A percentile compares a stretch with the other conserved stretches of the same genome.
These are phyloP conservation scores for honey bee (Apis mellifera) DNA, from an alignment of 1,140 invertebrate species.

Conservation along the genomic window DNA sequence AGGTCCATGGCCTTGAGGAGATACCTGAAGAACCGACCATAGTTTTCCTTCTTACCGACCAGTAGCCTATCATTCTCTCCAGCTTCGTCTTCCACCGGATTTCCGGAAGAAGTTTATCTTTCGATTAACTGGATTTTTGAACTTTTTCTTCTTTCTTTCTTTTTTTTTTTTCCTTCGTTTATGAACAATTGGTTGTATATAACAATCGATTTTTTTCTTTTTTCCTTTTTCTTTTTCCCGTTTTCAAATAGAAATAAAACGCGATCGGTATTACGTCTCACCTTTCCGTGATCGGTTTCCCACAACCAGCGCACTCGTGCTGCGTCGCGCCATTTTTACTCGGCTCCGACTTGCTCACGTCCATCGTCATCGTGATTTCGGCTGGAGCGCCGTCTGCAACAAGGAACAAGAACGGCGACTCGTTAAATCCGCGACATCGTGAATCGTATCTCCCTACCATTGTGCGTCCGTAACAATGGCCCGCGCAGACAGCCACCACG, in stretches of 20 bases:
- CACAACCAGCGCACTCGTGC: conserved; percentile 92
- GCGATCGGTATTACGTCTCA: conserved; percentile 60
- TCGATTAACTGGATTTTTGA: neutral
- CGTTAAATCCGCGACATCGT: conserved; percentile 26
- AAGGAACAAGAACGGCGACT: conserved; percentile 38
- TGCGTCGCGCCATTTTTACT: conserved; percentile 83
- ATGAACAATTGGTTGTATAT: neutral
- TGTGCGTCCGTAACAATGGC: conserved; percentile 13
- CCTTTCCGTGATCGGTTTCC: conserved; percentile 92
- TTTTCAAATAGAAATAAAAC: neutral
- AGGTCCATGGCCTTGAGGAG: conserved; percentile 94
- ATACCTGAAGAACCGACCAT: conserved; percentile 80
- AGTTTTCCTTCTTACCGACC: conserved; percentile 65
- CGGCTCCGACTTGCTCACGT: conserved; percentile 86
- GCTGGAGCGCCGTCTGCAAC: conserved; percentile 78
- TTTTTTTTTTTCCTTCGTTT: too few species aligned
- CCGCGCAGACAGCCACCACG: conserved; percentile 16
- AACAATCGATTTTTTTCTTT: too few species aligned
- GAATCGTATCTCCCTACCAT: conserved; percentile 29
- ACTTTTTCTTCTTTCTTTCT: neutral
- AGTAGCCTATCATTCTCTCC: neutral
- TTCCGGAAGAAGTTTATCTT: neutral
- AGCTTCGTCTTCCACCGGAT: conserved; percentile 15
- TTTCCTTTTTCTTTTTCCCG: neutral
- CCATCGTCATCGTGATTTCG: conserved; percentile 86